phyloP scores from a whole-genome alignment of 2,888 invertebrate genomes.

The Syrphus vitripennis region DNA sequence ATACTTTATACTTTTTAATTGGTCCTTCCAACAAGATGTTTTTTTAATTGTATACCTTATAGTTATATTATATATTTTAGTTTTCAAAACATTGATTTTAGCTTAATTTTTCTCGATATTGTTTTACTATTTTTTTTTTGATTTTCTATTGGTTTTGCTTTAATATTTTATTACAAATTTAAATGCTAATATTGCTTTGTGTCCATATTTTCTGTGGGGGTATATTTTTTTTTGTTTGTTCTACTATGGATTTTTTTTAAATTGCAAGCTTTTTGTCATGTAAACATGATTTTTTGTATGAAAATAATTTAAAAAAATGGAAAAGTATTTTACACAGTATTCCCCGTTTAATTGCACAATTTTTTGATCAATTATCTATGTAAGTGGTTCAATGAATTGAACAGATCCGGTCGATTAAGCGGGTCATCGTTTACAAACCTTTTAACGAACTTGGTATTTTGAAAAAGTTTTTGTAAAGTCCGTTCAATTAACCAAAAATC shows the following conservation, averaged over 20 bases:
- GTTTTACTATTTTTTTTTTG: neutral
- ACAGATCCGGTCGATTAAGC: too few species aligned
- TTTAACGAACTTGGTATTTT: too few species aligned
- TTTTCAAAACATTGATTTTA: neutral
- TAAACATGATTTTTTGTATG: too few species aligned
- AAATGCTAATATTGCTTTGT: constrained; percentile 69
- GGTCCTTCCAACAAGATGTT: constrained; percentile 52
- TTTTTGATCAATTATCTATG: too few species aligned
- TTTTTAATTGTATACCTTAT: neutral
- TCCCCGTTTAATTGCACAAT: too few species aligned
- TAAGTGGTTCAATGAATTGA: too few species aligned
- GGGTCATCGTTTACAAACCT: too few species aligned
- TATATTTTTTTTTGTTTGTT: neutral
- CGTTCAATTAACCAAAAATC: too few species aligned
- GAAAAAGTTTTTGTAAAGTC: too few species aligned
- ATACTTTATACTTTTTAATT: constrained; percentile 22
- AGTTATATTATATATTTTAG: neutral
- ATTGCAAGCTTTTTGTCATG: neutral
- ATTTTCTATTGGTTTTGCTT: constrained; percentile 31
- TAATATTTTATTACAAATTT: constrained; percentile 23
- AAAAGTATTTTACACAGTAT: too few species aligned
- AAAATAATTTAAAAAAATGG: too few species aligned
- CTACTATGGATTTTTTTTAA: too few species aligned
- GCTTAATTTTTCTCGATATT: neutral
- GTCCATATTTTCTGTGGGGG: constrained; percentile 39